Base-by-base conservation (phyloP, 2,113 vertebrate species). In the Megaleporinus macrocephalus region DNA sequence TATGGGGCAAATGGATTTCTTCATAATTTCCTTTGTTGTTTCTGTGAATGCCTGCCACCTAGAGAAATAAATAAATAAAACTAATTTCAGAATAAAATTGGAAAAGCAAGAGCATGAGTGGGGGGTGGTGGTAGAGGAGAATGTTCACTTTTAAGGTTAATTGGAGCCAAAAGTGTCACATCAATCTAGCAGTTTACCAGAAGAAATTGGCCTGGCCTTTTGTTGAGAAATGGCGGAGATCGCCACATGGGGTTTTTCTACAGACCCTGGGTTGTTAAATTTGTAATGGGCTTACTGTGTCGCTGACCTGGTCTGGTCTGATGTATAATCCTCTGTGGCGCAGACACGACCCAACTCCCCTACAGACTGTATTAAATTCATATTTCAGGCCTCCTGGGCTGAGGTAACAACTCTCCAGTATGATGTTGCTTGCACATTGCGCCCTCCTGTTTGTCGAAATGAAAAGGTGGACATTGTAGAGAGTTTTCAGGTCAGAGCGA, bases 121-220 rank as follows among this genome's bases (percentile, higher is more conserved):
- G n/a, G 79, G 59, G 76, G 41, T 44, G 33, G 77, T 74, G 66
- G 53, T 65, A 30, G 72, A 51, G 77, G 63, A 80, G 49, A 84
- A 92, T 94, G 92, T 92, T 91, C 93, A 93, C 93, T 95, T 93
- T 92, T 94, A 95, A 95, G 95, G 95, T 96, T 95, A 96, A 96
- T 96, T 95, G 95, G 92, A 95, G 94, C 90, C 93, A 96, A 93
- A 95, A 95, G 95, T 96, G 94, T 95, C 94, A 95, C 94, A 95
- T 94, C 92, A 94, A 95, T 95, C 94, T 93, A 94, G 92, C 93
- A 94, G 93, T 94, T 95, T 93, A 94, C 93, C 79, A 91, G 85
- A 92, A 92, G 93, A 96, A 94, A 94, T 94, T 91, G 92, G 89
- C 91, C 91, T 93, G 93, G 94, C 94, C 93, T 95, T 95, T 93